Evolutionary conservation across 2,888 invertebrate genomes (phyloP).

Genomic region (Oxytorus armatus): DNA sequence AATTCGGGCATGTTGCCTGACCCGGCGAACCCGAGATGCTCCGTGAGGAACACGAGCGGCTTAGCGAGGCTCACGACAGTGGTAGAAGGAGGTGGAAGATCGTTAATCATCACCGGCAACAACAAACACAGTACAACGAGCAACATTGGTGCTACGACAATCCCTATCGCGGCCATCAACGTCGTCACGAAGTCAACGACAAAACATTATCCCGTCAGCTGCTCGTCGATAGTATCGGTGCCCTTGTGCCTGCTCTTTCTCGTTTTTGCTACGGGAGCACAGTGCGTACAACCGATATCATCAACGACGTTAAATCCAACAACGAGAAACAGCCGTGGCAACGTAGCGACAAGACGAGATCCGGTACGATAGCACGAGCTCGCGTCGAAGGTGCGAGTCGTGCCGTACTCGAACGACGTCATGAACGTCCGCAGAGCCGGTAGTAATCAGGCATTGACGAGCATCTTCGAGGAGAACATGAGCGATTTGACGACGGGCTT

Average conservation of each 20-base stretch:
- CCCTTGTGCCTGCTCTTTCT: constrained; percentile 62
- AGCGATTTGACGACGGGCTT: constrained; percentile 73
- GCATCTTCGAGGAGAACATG: constrained; percentile 82
- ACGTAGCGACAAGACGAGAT: constrained; percentile 47
- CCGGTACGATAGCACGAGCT: constrained; percentile 71
- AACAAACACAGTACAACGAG: constrained; percentile 43
- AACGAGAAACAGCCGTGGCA: constrained; percentile 55
- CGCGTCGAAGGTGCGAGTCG: constrained; percentile 81
- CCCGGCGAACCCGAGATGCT: constrained; percentile 69
- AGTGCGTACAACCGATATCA: constrained; percentile 45
- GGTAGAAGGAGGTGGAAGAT: constrained; percentile 44
- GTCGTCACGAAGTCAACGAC: constrained; percentile 50
- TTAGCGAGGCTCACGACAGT: constrained; percentile 55
- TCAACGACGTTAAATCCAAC: constrained; percentile 46
- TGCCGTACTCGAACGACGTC: constrained; percentile 79
- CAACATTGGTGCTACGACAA: constrained; percentile 35
- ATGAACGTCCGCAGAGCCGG: constrained; percentile 79
- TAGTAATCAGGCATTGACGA: constrained; percentile 80
- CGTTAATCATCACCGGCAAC: constrained; percentile 30
- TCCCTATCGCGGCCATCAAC: constrained; percentile 21
- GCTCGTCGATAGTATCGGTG: constrained; percentile 51
- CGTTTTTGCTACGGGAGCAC: constrained; percentile 56
- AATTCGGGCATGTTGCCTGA: constrained; percentile 71
- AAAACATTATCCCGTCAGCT: constrained; percentile 24
- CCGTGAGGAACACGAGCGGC: constrained; percentile 68